These are phyloP conservation scores for Ormyrus pomaceus DNA, from an alignment of 2,888 invertebrate genomes.

Conservation along the genomic window DNA sequence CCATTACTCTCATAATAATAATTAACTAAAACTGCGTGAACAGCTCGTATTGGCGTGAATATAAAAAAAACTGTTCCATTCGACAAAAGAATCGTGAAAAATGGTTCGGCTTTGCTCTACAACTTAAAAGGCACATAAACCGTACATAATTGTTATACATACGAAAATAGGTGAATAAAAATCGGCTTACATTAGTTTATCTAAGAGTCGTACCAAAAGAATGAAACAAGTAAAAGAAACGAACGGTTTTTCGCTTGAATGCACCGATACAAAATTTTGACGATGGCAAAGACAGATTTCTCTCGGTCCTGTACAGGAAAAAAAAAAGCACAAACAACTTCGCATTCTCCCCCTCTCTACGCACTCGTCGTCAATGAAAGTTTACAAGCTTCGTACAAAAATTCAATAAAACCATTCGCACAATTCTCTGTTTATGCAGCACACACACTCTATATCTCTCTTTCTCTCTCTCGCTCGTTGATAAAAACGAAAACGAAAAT, in stretches of 20 bases:
- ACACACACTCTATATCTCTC: not conserved
- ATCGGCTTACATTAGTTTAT: not conserved
- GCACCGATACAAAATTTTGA: conserved; percentile 31
- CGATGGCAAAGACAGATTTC: conserved; percentile 22
- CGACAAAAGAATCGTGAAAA: not conserved
- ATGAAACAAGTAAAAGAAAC: not conserved
- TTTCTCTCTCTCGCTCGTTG: too few relatives aligned
- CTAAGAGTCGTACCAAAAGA: conserved; percentile 19
- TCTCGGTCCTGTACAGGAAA: conserved; percentile 28
- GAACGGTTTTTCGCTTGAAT: not conserved
- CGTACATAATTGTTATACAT: not conserved
- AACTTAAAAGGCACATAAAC: not conserved
- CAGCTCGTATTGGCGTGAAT: conserved; percentile 13
- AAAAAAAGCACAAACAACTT: not conserved
- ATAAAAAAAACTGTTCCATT: conserved; percentile 28
- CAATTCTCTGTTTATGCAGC: not conserved
- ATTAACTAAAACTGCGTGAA: conserved; percentile 33
- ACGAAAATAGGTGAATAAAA: conserved; percentile 34
- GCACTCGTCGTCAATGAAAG: not conserved
- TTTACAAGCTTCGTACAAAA: not conserved
- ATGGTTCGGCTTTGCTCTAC: not conserved
- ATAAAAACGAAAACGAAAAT: too few relatives aligned
- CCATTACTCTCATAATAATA: not conserved
- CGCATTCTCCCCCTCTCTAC: not conserved
- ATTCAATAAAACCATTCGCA: conserved; percentile 7